These are phyloP conservation scores for Megaceryle torquata DNA, from an alignment of 2,113 vertebrate species.

Conservation along the genomic window DNA sequence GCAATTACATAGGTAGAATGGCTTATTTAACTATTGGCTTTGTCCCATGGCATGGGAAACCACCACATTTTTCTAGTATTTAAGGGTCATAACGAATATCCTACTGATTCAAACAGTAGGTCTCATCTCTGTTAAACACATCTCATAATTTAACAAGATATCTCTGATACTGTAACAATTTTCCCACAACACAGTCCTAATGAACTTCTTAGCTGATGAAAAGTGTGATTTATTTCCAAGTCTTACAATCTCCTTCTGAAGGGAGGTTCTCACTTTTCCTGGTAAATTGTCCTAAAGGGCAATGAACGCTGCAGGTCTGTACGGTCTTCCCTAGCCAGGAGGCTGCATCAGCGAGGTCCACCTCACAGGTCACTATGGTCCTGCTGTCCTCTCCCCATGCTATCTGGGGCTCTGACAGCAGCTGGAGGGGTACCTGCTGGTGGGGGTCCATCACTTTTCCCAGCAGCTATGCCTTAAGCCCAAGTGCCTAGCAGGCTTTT, in stretches of 20 bases:
- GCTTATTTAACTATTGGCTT: neutral
- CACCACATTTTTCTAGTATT: neutral
- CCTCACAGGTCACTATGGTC: neutral
- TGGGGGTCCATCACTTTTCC: neutral
- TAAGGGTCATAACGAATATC: neutral
- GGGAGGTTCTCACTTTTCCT: neutral
- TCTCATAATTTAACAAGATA: neutral
- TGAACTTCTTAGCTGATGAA: neutral
- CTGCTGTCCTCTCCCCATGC: neutral
- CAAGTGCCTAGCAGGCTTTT: neutral
- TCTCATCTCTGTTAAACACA: neutral
- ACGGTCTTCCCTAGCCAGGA: neutral
- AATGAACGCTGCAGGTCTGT: neutral
- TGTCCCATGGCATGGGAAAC: neutral
- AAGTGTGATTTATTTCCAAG: neutral
- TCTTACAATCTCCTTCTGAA: neutral
- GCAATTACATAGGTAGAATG: slow-evolving; percentile 3
- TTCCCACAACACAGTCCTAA: neutral
- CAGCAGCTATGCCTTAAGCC: neutral
- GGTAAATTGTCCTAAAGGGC: neutral
- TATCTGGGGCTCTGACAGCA: neutral
- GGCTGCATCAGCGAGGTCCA: neutral
- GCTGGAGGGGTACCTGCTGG: neutral
- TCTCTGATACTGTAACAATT: neutral
- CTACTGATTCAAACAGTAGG: neutral